Percentiles rank a stretch among this genome's conserved stretches.
Conservation (phyloP, 2,113 vertebrate genomes). For the Peromyscus polionotus region DNA sequence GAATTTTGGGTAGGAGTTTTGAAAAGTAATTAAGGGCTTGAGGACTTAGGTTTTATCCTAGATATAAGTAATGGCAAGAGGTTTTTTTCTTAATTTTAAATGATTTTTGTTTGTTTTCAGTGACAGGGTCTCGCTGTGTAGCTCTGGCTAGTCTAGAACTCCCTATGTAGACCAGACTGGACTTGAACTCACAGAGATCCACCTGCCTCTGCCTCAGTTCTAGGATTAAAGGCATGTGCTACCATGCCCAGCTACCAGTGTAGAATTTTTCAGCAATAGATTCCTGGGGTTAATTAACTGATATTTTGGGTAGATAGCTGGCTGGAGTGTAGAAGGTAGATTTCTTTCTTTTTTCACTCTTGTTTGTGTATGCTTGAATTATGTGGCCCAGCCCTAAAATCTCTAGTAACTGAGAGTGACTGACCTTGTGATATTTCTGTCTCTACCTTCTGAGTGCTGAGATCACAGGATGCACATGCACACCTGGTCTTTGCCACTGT, state of each 20-base stretch:
- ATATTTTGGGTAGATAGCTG: neutral
- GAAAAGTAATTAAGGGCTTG: neutral
- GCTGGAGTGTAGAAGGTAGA: neutral
- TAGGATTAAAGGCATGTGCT: neutral
- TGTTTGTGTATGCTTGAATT: neutral
- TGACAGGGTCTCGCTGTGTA: neutral
- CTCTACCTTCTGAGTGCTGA: neutral
- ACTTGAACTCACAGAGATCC: neutral
- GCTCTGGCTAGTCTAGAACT: neutral
- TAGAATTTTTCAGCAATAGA: neutral
- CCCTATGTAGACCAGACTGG: neutral
- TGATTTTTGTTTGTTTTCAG: neutral
- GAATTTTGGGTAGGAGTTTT: neutral
- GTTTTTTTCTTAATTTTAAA: neutral
- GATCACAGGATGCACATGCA: neutral
- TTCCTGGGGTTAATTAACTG: neutral
- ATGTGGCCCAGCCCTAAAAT: neutral
- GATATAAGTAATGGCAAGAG: neutral
- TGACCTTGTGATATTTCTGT: neutral
- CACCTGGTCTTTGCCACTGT: neutral
- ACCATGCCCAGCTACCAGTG: neutral
- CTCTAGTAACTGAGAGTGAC: neutral
- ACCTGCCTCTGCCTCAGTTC: neutral
- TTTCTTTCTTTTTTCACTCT: neutral
- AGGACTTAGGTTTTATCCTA: neutral